Evolutionary conservation across 2,797 vertebrate genomes (phyloP).

Genomic region (Gephyroberyx darwinii): DNA sequence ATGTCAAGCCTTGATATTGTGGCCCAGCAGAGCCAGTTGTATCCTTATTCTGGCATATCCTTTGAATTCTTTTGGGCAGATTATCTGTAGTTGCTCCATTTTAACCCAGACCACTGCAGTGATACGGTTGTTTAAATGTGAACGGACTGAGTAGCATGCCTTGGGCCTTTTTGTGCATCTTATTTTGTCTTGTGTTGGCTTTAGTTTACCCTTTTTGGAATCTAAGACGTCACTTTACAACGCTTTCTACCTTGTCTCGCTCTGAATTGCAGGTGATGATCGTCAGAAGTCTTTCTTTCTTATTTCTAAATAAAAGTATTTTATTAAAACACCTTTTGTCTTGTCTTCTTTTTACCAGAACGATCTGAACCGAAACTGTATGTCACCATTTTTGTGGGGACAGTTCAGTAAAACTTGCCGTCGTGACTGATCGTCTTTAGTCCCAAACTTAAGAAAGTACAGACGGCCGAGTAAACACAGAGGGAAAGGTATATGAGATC

Average conservation of each 20-base stretch:
- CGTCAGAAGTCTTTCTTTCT: slow-evolving; percentile 52
- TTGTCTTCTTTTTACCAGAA: slow-evolving; percentile 13
- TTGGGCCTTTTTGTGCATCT: slow-evolving; percentile 16
- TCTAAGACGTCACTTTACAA: slow-evolving; percentile 37
- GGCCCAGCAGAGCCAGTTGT: slow-evolving; percentile 79
- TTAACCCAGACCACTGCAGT: slow-evolving; percentile 17
- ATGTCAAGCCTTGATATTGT: slow-evolving; percentile 79
- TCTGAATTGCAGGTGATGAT: slow-evolving; percentile 73
- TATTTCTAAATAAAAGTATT: slow-evolving; percentile 62
- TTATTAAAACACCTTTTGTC: slow-evolving; percentile 44
- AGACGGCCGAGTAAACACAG: slow-evolving; percentile 68
- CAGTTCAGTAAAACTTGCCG: slow-evolving; percentile 33
- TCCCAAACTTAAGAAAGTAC: slow-evolving; percentile 51
- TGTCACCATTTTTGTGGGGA: slow-evolving; percentile 9
- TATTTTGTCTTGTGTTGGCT: background rate
- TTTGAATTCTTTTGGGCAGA: slow-evolving; percentile 64
- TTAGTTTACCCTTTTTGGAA: slow-evolving; percentile 11
- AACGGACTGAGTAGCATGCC: background rate
- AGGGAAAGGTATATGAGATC: slow-evolving; percentile 62
- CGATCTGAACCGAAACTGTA: slow-evolving; percentile 8
- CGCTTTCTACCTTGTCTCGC: slow-evolving; percentile 59
- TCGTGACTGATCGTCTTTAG: slow-evolving; percentile 47
- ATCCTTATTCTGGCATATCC: slow-evolving; percentile 84
- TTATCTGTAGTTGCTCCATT: slow-evolving; percentile 36
- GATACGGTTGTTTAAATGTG: slow-evolving; percentile 26